Base-by-base conservation (phyloP, 1,140 invertebrate genomes). In the Galleria mellonella region DNA sequence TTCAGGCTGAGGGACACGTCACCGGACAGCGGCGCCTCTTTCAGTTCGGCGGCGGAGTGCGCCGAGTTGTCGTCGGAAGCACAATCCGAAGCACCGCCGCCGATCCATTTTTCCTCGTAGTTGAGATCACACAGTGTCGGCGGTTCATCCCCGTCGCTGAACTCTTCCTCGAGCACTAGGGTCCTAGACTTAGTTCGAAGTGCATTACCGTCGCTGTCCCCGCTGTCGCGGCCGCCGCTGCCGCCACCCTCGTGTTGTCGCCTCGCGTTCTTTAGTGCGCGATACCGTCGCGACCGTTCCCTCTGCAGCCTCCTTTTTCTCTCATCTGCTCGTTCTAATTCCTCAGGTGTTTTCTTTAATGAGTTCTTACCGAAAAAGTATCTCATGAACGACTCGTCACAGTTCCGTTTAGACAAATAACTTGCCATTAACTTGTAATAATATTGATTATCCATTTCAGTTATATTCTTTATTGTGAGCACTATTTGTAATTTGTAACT, bases 371-470 rank as follows among this genome's bases (percentile, higher is more conserved):
- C 81, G 47, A 84, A 82, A 45, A 84, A 84, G 57, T 84, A 84
- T 49, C 81, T 72, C 74, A 84, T 81, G 47, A 84, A 84, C 15
- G 81, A 84, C 57, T 84, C 81, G 52, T 84, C 81, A 51, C 81
- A 84, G 60, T 84, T 84, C 27, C 76, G 66, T 64, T 84, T 84
- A 6, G 81, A 84, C 13, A 84, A 51, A 50, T 84, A 84, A 55
- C 73, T 84, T 1, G 81, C 81, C 81, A 84, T 84, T 43, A 84
- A 51, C 41, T 84, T 84, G 47, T 84, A 84, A 42, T 84, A 84
- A 43, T 84, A 84, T 47, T 84, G 81, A 60, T 81, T 83, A 55
- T 83, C 81, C 81, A 84, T 84, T 32, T 44, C 51, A 28, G 51
- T 47, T 10, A 12, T n/a, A 49, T 37, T 50, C 29, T 47, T 36